These are phyloP conservation scores for Lasioglossum albipes DNA, from an alignment of 1,140 invertebrate species.

Conservation along the genomic window DNA sequence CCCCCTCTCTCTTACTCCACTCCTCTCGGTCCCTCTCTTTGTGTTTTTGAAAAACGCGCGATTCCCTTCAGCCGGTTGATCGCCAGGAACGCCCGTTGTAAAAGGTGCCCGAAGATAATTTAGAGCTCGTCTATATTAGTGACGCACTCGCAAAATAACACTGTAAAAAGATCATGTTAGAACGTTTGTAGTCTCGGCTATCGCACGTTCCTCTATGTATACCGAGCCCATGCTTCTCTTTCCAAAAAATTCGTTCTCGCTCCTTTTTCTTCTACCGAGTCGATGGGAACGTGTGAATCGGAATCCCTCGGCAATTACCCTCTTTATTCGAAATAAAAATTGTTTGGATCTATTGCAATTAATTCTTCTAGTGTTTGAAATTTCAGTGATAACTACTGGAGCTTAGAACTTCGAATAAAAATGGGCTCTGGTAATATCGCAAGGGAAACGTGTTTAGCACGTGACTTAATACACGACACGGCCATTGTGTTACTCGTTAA, in stretches of 20 bases:
- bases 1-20: too few species aligned
- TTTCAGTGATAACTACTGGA: neutral
- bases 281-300: too few species aligned
- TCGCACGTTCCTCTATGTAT: neutral
- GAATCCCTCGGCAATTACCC: too few species aligned
- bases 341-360: too few species aligned
- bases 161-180: constrained; percentile 73
- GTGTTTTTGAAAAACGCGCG: constrained; percentile 26
- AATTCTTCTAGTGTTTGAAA: too few species aligned
- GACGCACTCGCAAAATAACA: constrained; percentile 67
- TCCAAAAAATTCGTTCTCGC: neutral
- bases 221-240: neutral
- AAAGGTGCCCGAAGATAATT: constrained; percentile 60
- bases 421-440: neutral
- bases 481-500: neutral
- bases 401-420: constrained; percentile 30
- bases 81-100: constrained; percentile 27
- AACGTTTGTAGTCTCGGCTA: constrained; percentile 47
- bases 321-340: too few species aligned
- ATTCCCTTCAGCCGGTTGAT: constrained; percentile 40
- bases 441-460: constrained; percentile 6
- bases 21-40: neutral
- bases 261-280: too few species aligned
- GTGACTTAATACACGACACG: too few species aligned
- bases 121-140: constrained; percentile 67